phyloP scores from a whole-genome alignment of 2,888 invertebrate species.

The Ceratothoa steindachneri region DNA sequence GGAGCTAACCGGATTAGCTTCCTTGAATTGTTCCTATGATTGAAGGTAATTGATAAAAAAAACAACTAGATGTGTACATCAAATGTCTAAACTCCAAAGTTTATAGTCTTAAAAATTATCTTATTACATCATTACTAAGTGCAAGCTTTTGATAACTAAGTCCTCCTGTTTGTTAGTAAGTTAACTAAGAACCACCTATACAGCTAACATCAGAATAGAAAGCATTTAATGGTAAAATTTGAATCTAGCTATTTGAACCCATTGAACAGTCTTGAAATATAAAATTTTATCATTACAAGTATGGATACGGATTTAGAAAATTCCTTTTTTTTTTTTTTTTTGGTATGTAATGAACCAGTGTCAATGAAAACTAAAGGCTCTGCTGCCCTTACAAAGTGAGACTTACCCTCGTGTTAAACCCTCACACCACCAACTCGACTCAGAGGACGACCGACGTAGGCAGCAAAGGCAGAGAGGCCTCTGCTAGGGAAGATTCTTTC shows the following conservation, averaged over 20 bases:
- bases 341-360: too few species aligned
- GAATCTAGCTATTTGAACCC: too few species aligned
- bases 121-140: too few species aligned
- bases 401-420: neutral
- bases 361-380: neutral
- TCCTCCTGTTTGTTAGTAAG: too few species aligned
- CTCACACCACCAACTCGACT: constrained; percentile 1
- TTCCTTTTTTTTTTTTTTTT: too few species aligned
- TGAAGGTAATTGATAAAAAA: neutral
- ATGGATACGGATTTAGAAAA: too few species aligned
- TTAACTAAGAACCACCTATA: too few species aligned
- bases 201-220: too few species aligned
- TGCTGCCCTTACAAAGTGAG: neutral
- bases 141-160: too few species aligned
- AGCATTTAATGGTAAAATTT: too few species aligned
- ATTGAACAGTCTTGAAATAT: too few species aligned
- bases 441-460: constrained; percentile 2
- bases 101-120: neutral
- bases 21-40: constrained; percentile 77
- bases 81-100: neutral
- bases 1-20: constrained; percentile 83
- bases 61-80: neutral
- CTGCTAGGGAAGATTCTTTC: constrained; percentile 7
- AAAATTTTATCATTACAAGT: too few species aligned
- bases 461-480: constrained; percentile 2